Percentiles rank a stretch among this genome's conserved stretches.
Conservation (phyloP, 2,113 vertebrate species). For the Corydoras maculifer region DNA sequence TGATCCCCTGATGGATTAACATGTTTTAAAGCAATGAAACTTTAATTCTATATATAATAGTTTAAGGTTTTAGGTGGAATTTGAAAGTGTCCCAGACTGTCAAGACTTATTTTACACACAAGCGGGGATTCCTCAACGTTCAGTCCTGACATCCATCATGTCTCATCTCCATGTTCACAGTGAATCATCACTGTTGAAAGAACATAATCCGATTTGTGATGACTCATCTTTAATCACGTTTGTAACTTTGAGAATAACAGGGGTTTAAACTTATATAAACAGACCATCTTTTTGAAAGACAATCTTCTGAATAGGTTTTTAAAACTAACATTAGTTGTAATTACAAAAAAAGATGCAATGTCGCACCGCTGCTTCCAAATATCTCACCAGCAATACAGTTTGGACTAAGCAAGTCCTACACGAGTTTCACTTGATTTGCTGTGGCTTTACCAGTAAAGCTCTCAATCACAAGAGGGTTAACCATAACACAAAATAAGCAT, state of each 20-base stretch:
- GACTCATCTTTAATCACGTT: not conserved
- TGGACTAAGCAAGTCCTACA: not conserved
- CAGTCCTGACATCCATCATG: not conserved
- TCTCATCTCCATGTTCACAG: not conserved
- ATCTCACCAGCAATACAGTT: not conserved
- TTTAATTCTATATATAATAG: not conserved
- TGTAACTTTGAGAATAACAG: not conserved
- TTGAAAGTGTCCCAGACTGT: constrained; percentile 3
- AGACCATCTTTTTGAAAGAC: not conserved
- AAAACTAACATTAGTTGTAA: no score
- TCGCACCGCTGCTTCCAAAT: no score
- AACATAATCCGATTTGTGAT: not conserved
- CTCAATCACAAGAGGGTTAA: not conserved
- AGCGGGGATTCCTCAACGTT: constrained; percentile 10
- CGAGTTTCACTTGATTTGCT: not conserved
- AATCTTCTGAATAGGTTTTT: no score
- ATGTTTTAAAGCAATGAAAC: no score
- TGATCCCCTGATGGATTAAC: no score
- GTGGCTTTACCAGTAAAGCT: not conserved
- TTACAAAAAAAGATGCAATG: no score
- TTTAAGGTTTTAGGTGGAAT: not conserved
- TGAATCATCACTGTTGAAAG: not conserved
- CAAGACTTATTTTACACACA: constrained; percentile 23
- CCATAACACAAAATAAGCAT: not conserved
- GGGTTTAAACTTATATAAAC: not conserved